Evolutionary conservation across 1,140 invertebrate genomes (phyloP).

Genomic region (Meloidogyne floridensis): DNA sequence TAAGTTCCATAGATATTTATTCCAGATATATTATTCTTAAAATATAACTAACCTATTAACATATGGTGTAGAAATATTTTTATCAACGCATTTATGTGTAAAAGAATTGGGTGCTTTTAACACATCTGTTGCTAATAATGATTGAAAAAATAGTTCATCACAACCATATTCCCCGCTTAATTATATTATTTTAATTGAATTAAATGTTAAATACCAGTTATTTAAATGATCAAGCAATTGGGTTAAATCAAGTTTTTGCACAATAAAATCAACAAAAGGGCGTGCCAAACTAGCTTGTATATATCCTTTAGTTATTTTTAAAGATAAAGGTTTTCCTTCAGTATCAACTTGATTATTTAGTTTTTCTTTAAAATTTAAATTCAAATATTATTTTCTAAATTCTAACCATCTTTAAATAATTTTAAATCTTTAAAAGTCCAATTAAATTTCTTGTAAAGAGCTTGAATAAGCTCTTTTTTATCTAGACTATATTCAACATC

Average conservation of each 20-base stretch:
- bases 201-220: too few relatives aligned
- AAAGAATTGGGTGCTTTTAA: conserved; percentile 31
- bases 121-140: conserved; percentile 25
- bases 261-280: conserved; percentile 26
- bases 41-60: conserved; percentile 19
- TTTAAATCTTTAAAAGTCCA: conserved; percentile 32
- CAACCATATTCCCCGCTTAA: not conserved
- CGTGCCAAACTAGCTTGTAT: conserved; percentile 22
- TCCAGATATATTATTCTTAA: too few relatives aligned
- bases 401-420: conserved; percentile 31
- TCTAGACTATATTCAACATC: not conserved
- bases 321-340: not conserved
- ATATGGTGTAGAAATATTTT: conserved; percentile 11
- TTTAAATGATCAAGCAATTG: conserved; percentile 14
- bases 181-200: too few relatives aligned
- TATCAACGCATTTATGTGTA: conserved; percentile 29
- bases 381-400: not conserved
- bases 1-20: too few relatives aligned
- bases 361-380: conserved; percentile 21
- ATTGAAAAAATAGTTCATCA: conserved; percentile 31
- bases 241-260: conserved; percentile 28
- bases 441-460: not conserved
- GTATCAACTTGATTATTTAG: not conserved
- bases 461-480: not conserved
- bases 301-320: conserved; percentile 28